A percentile compares a stretch with the other conserved stretches of the same genome.
These are phyloP conservation scores for Dufourea novaeangliae DNA, from an alignment of 1,140 invertebrate species.

Conservation along the genomic window DNA sequence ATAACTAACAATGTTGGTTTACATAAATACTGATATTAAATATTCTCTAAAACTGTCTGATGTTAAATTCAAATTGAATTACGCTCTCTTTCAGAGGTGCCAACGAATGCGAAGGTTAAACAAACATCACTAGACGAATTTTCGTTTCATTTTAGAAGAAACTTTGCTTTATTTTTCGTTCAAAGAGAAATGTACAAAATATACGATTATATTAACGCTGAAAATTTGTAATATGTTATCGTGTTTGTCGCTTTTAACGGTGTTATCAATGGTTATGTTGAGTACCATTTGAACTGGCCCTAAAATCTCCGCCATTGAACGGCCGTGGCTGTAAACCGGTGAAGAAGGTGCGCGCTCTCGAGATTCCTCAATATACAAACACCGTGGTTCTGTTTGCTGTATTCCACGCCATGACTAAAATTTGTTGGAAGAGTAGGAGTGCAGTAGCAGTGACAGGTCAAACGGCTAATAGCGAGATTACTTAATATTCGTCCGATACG, in stretches of 20 bases:
- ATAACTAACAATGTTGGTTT: too few species aligned
- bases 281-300: not conserved
- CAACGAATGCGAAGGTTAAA: not conserved
- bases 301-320: conserved; percentile 43
- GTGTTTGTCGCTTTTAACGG: too few species aligned
- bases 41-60: too few species aligned
- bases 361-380: conserved; percentile 64
- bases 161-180: not conserved
- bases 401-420: conserved; percentile 75
- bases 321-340: conserved; percentile 25
- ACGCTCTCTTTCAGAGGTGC: not conserved
- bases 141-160: not conserved
- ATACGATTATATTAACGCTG: not conserved
- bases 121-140: not conserved
- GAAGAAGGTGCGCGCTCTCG: conserved; percentile 50
- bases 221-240: not conserved
- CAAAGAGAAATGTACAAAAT: not conserved
- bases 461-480: conserved; percentile 75
- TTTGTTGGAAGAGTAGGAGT: conserved; percentile 74
- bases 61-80: conserved; percentile 8
- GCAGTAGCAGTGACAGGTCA: conserved; percentile 73
- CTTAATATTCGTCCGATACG: conserved; percentile 68
- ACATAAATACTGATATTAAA: too few species aligned
- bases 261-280: not conserved
- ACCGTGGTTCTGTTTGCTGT: conserved; percentile 56